Base-by-base conservation (phyloP, 2,888 invertebrate species). In the Gerris lacustris region DNA sequence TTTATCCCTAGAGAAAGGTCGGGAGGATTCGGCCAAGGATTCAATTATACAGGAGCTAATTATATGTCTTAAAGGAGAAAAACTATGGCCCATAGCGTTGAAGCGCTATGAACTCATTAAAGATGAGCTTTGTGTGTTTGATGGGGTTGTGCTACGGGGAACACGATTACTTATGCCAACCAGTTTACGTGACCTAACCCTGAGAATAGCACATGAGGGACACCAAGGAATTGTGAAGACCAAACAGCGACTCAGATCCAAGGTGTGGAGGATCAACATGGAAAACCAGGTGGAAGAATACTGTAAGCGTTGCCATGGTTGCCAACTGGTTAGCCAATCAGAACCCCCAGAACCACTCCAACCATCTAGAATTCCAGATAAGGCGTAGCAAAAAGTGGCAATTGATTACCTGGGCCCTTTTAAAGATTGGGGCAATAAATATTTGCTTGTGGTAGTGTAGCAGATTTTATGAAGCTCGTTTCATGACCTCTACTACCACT, bases 201-300 rank as follows among this genome's bases (percentile, higher is more conserved):
- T 71, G 6, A 18, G 66, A 44, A 66, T 66, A 67, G 71, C 71
- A 4, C 70, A 69, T 67, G 69, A 71, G 67, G 72, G 71, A 6
- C 71, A 72, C 64, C 71, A 68, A 17, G 72, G 71, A 5, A 71
- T 71, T 62, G 55, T 63, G 9, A 67, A 66, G 43, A 72, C 68
- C 63, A 72, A 71, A 47, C 66, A 70, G 11, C 6, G 69, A 17
- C 62, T 70, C 5, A 7, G 70, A 17, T 45, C 64, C 7, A 72
- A 72, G 63, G 69, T 72, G 2, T 71, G 67, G 71, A 71, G 71
- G 71, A 64, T 70, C n/a, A 45, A 62, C 5, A 63, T 71, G 17
- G 69, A 72, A 44, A 44, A 43, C 18, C 45, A 69, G 11, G 69
- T 63, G 5, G 70, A 70, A 62, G 6, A 17, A 5, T 47, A 43